phyloP scores from a whole-genome alignment of 2,797 vertebrate species.

The Sebastes hubbsi region DNA sequence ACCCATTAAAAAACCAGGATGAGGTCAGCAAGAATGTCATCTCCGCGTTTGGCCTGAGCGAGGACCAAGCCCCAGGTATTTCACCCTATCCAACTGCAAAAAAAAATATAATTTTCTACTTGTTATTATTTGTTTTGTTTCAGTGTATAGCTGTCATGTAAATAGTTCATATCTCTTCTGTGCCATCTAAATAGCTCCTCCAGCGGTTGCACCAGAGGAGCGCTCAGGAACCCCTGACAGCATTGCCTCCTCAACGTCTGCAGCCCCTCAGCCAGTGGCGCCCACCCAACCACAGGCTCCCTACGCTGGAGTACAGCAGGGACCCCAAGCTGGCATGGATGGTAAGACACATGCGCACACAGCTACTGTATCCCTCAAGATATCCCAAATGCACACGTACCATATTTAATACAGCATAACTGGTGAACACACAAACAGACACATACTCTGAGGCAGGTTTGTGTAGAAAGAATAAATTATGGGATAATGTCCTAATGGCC shows the following conservation, averaged over 20 bases:
- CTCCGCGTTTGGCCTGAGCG: conserved; percentile 95
- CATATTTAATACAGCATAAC: neutral
- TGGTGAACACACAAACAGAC: neutral
- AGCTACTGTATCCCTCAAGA: neutral
- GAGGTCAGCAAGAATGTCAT: conserved; percentile 99
- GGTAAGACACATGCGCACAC: conserved; percentile 77
- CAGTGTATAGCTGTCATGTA: neutral
- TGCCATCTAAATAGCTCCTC: conserved; percentile 78
- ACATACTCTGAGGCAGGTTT: neutral
- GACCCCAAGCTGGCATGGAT: conserved; percentile 89
- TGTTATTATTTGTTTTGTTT: neutral
- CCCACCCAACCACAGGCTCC: conserved; percentile 87
- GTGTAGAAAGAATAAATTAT: neutral
- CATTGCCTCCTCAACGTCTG: conserved; percentile 95
- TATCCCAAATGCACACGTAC: neutral
- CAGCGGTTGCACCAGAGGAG: conserved; percentile 90
- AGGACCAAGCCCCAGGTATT: conserved; percentile 94
- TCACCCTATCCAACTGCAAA: neutral
- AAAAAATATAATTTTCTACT: neutral
- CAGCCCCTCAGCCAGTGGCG: conserved; percentile 89
- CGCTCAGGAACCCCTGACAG: conserved; percentile 97
- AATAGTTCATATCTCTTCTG: neutral
- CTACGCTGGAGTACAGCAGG: conserved; percentile 89
- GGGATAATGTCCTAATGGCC: neutral
- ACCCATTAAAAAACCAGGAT: conserved; percentile 98